A percentile compares a stretch with the other conserved stretches of the same genome.
Conservation (phyloP, 2,797 vertebrate species). For the Scolopax rusticola region DNA sequence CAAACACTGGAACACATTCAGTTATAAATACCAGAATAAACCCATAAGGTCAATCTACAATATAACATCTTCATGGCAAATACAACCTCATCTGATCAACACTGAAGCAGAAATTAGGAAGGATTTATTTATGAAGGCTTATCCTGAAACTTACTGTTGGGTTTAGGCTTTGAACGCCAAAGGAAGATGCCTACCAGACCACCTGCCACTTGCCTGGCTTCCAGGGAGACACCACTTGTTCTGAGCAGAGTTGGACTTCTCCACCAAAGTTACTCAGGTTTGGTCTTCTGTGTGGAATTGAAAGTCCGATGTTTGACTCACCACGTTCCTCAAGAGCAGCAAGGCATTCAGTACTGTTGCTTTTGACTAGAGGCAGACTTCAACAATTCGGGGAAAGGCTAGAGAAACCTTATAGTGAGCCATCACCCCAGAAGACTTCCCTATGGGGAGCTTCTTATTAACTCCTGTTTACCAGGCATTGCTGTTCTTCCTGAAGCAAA, state of each 20-base stretch:
- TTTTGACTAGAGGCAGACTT: not conserved
- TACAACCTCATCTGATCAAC: not conserved
- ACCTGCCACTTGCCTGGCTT: not conserved
- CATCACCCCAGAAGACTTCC: accelerated
- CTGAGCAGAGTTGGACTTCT: not conserved
- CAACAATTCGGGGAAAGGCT: not conserved
- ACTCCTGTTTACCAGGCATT: not conserved
- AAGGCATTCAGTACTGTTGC: not conserved
- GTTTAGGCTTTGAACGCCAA: not conserved
- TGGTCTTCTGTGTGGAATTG: not conserved
- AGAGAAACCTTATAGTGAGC: not conserved
- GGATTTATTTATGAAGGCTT: not conserved
- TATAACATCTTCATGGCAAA: not conserved
- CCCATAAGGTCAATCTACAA: not conserved
- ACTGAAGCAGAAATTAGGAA: not conserved
- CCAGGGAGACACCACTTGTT: not conserved
- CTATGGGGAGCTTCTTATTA: not conserved
- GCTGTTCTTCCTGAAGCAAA: not conserved
- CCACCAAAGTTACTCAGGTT: not conserved
- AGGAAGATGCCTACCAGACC: not conserved
- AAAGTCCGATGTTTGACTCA: not conserved
- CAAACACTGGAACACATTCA: not conserved
- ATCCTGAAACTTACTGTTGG: not conserved
- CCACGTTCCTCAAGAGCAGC: not conserved
- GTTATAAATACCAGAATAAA: not conserved